Percentiles rank a stretch among this genome's conserved stretches.
Evolutionary conservation across 2,888 invertebrate species (phyloP).

Genomic region (Melanostoma mellinum): DNA sequence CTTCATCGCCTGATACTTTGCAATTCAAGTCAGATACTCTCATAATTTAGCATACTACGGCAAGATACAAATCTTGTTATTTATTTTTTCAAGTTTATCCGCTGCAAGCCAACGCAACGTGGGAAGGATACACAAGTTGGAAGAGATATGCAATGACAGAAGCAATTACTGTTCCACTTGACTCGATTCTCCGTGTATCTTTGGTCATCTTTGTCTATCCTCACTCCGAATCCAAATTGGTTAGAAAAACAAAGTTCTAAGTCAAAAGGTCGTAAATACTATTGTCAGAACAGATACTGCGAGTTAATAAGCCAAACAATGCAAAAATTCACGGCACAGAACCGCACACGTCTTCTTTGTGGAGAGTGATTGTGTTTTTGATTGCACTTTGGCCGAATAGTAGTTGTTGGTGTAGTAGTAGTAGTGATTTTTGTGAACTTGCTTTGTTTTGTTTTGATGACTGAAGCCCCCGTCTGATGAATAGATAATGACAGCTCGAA

Average conservation of each 20-base stretch:
- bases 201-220: neutral
- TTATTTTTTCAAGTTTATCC: neutral
- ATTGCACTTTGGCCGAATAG: too few relatives aligned
- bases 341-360: too few relatives aligned
- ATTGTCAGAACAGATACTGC: too few relatives aligned
- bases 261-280: too few relatives aligned
- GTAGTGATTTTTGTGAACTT: neutral
- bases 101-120: conserved; percentile 10
- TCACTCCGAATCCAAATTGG: too few relatives aligned
- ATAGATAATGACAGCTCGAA: neutral
- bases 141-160: conserved; percentile 26
- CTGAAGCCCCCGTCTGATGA: neutral
- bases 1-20: conserved; percentile 18
- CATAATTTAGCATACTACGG: conserved; percentile 15
- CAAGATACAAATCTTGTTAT: neutral
- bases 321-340: too few relatives aligned
- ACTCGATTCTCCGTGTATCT: neutral
- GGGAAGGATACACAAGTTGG: conserved; percentile 30
- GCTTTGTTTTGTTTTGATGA: neutral
- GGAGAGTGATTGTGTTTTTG: too few relatives aligned
- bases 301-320: too few relatives aligned
- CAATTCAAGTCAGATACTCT: conserved; percentile 39
- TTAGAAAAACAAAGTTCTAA: too few relatives aligned
- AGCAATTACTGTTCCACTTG: conserved; percentile 20
- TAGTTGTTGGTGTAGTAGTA: too few relatives aligned